phyloP scores from a whole-genome alignment of 2,113 vertebrate genomes.

The Centropristis striata region DNA sequence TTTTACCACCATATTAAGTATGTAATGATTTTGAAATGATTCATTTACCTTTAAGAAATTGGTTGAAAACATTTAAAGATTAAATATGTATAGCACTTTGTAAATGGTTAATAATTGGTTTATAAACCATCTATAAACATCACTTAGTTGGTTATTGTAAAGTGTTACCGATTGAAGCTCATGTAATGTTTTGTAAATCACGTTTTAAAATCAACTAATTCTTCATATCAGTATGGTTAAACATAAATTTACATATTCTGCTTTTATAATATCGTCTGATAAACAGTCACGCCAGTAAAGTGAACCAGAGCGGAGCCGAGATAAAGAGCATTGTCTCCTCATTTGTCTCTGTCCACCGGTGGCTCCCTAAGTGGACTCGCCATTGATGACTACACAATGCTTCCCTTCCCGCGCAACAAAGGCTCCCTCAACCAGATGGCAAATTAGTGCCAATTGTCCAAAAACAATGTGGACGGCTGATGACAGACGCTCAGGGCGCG shows the following conservation, averaged over 20 bases:
- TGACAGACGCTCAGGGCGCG: slow-evolving; percentile 72
- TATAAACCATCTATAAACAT: too few species aligned
- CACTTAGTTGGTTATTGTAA: too few species aligned
- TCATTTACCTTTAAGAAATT: too few species aligned
- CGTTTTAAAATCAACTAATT: neutral
- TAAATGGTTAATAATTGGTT: too few species aligned
- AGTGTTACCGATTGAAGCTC: neutral
- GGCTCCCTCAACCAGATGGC: slow-evolving; percentile 83
- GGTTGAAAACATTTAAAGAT: too few species aligned
- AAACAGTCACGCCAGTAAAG: slow-evolving; percentile 56
- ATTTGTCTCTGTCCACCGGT: slow-evolving; percentile 71
- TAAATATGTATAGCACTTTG: too few species aligned
- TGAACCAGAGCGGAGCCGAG: slow-evolving; percentile 66
- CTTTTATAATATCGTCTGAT: slow-evolving; percentile 38
- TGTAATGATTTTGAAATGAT: too few species aligned
- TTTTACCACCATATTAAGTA: too few species aligned
- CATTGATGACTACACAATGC: slow-evolving; percentile 82
- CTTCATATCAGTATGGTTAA: neutral
- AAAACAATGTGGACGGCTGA: slow-evolving; percentile 83
- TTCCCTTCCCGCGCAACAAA: slow-evolving; percentile 74
- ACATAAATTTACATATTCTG: slow-evolving; percentile 21
- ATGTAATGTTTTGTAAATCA: slow-evolving; percentile 4
- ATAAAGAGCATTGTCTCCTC: slow-evolving; percentile 74
- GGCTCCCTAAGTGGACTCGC: slow-evolving; percentile 77
- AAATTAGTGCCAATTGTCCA: slow-evolving; percentile 86